A percentile compares a stretch with the other conserved stretches of the same genome.
Conservation (phyloP, 2,113 vertebrate species). For the Phalacrocorax brasilianus region DNA sequence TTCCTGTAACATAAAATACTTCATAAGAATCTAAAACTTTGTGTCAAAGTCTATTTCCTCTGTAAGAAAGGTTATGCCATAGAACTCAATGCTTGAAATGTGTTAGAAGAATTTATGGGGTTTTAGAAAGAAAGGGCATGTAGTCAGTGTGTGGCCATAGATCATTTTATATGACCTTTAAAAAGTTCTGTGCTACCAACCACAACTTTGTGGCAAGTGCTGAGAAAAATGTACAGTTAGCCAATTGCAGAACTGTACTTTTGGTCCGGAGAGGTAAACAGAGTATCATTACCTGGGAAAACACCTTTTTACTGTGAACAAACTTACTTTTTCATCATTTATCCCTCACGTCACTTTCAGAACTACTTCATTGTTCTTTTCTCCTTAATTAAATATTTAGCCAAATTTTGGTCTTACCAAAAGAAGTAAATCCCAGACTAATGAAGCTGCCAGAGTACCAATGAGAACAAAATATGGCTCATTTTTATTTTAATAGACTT, state of each 20-base stretch:
- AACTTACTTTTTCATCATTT: neutral
- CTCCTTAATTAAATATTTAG: neutral
- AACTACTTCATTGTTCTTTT: neutral
- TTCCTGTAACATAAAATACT: neutral
- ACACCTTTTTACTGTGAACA: neutral
- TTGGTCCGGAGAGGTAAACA: neutral
- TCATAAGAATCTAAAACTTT: neutral
- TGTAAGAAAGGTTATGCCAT: neutral
- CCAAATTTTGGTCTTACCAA: neutral
- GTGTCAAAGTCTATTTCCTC: neutral
- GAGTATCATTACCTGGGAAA: neutral
- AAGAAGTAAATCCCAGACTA: neutral
- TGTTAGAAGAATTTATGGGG: neutral
- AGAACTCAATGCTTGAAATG: neutral
- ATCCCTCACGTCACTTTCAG: neutral
- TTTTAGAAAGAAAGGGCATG: neutral
- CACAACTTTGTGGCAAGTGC: neutral
- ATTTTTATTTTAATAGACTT: neutral
- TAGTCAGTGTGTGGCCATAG: neutral
- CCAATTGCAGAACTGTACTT: neutral
- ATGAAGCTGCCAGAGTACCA: neutral
- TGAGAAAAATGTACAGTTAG: neutral
- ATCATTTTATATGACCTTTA: neutral
- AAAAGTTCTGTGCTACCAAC: neutral
- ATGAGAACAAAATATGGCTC: neutral